Percentiles rank a stretch among this genome's conserved stretches.
Evolutionary conservation across 2,797 vertebrate genomes (phyloP).

Genomic region (Chiloscyllium punctatum): DNA sequence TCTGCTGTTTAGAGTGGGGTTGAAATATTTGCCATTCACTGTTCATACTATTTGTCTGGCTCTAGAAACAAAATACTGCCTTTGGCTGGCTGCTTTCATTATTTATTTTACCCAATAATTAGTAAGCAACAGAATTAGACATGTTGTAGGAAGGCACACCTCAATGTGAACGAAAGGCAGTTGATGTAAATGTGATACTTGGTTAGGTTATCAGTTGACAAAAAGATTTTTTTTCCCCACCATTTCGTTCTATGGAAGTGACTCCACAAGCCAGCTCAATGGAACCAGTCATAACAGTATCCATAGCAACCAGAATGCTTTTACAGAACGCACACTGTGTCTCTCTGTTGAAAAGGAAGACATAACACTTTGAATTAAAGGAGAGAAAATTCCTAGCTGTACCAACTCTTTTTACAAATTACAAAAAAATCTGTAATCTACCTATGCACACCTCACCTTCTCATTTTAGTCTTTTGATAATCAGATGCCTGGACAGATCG

Average conservation of each 20-base stretch:
- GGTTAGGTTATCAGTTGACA: neutral
- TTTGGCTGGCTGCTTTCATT: neutral
- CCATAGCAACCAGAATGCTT: constrained; percentile 18
- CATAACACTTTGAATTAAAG: constrained; percentile 15
- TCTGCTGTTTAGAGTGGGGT: neutral
- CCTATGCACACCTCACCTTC: neutral
- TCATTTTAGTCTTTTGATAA: neutral
- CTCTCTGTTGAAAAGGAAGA: neutral
- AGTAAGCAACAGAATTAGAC: neutral
- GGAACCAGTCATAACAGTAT: neutral
- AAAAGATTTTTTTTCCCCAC: neutral
- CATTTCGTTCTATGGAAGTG: neutral
- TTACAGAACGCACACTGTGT: constrained; percentile 14
- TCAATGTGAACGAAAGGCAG: neutral
- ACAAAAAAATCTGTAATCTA: neutral
- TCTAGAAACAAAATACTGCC: neutral
- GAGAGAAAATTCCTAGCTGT: neutral
- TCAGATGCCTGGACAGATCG: neutral
- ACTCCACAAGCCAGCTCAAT: neutral
- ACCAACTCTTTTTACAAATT: neutral
- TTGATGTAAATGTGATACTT: neutral
- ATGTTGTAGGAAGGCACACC: neutral
- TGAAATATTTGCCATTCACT: neutral
- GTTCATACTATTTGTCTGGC: neutral
- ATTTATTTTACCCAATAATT: neutral